Base-by-base conservation (phyloP, 1,140 invertebrate genomes). In the Pogonomyrmex barbatus region DNA sequence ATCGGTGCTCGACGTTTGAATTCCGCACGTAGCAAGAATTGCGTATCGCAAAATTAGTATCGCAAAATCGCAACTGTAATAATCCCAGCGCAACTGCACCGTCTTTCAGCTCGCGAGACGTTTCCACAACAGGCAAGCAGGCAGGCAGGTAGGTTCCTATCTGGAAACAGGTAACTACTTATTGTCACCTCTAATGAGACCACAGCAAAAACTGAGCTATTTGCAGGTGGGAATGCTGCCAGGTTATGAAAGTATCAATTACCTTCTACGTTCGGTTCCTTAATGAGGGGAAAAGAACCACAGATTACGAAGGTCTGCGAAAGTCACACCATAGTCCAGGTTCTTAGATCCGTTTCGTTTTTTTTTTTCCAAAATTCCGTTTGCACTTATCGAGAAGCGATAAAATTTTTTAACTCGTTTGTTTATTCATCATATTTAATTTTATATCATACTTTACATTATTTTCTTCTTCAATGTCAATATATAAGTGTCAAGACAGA, bases 191-290 rank as follows among this genome's bases (percentile, higher is more conserved):
- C 87, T 94, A 94, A 94, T 92, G 94, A 94, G 93, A 89, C 91
- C 85, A 81, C 71, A 4, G 86, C 87, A 94, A 93, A 92, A 94
- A 94, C 85, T 88, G 62, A 92, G 88, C 89, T 92, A 93, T 93
- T 92, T 88, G 91, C 92, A 93, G 91, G 92, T 93, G 93, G 93
- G 93, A 94, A 94, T 94, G 93, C 91, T 91, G 93, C 88, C 89
- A 87, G 88, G 89, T 94, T 94, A 94, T 94, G 94, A 94, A 94
- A 94, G 93, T 94, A 94, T 94, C 94, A 94, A 94, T 94, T 94
- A 93, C 93, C 92, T 92, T 93, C 92, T 91, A 93, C 92, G 88
- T 93, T 86, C 87, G 94, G 91, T 91, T 93, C 91, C 91, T 89
- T 94, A 94, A 94, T 93, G 93, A 94, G 93, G 88, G 91, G 87